These are phyloP conservation scores for Vulpes lagopus DNA, from an alignment of 2,113 vertebrate species.

Conservation along the genomic window DNA sequence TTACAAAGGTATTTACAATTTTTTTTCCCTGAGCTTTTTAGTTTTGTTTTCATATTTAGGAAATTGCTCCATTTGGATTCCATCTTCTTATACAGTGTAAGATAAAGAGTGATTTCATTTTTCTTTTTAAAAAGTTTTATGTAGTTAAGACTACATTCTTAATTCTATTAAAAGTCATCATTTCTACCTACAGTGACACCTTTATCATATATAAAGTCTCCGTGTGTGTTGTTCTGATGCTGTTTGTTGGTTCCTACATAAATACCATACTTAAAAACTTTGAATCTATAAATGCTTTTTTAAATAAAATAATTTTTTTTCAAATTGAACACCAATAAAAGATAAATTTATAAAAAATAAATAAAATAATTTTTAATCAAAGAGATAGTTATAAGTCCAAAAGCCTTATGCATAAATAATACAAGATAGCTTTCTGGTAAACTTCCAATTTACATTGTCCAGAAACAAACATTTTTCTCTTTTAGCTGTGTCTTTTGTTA, in stretches of 20 bases:
- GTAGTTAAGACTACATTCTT: not conserved
- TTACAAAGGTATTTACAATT: not conserved
- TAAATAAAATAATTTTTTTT: not conserved
- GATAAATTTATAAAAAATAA: no score
- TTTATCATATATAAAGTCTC: not conserved
- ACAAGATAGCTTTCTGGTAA: not conserved
- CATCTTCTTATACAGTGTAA: not conserved
- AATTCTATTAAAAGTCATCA: not conserved
- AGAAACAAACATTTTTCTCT: not conserved
- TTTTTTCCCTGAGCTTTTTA: not conserved
- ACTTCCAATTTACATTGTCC: not conserved
- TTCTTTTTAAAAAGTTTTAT: not conserved
- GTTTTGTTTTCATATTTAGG: slow-evolving; percentile 5
- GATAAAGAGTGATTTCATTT: not conserved
- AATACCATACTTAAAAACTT: not conserved
- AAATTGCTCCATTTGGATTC: not conserved
- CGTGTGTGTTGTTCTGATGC: not conserved
- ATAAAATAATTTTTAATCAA: not conserved
- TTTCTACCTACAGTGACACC: not conserved
- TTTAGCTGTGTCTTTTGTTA: not conserved
- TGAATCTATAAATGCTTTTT: not conserved
- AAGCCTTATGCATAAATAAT: not conserved
- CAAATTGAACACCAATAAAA: no score
- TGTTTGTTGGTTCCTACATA: not conserved
- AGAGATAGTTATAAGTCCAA: not conserved